Percentiles rank a stretch among this genome's conserved stretches.
Evolutionary conservation across 2,797 vertebrate genomes (phyloP).

Genomic region (Siniperca scherzeri): DNA sequence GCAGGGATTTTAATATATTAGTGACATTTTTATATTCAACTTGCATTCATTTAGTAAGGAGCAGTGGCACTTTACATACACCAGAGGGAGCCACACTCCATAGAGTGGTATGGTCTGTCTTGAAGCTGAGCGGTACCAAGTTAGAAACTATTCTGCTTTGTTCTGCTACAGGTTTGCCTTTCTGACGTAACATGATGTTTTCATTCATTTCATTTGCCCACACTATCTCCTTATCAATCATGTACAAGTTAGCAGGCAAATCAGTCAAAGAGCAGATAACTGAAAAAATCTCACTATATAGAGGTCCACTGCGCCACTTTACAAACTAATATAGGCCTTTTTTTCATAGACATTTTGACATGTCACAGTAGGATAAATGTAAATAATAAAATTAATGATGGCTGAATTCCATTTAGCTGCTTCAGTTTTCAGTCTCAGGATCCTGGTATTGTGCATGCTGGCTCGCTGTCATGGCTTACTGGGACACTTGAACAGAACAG

Average conservation of each 20-base stretch:
- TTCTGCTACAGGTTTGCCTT: not conserved
- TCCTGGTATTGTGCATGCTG: no score
- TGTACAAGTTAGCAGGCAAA: not conserved
- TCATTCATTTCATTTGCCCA: not conserved
- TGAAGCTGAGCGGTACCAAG: not conserved
- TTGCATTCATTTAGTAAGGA: not conserved
- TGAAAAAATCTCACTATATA: not conserved
- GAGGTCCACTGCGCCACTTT: no score
- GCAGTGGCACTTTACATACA: slow-evolving; percentile 21
- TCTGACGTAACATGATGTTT: not conserved
- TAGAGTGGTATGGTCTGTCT: not conserved
- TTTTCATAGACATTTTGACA: no score
- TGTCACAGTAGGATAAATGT: no score
- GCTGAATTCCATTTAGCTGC: no score
- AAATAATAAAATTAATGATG: no score
- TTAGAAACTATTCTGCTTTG: not conserved
- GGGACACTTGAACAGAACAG: no score
- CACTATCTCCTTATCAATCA: not conserved
- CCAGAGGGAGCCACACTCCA: slow-evolving; percentile 51
- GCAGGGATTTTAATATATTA: no score
- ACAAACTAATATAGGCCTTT: no score
- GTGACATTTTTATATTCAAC: not conserved
- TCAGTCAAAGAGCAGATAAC: not conserved
- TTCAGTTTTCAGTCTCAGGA: no score
- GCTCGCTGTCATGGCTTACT: no score